These are phyloP conservation scores for Tricholaema leucomelas DNA, from an alignment of 2,113 vertebrate genomes.

Conservation along the genomic window DNA sequence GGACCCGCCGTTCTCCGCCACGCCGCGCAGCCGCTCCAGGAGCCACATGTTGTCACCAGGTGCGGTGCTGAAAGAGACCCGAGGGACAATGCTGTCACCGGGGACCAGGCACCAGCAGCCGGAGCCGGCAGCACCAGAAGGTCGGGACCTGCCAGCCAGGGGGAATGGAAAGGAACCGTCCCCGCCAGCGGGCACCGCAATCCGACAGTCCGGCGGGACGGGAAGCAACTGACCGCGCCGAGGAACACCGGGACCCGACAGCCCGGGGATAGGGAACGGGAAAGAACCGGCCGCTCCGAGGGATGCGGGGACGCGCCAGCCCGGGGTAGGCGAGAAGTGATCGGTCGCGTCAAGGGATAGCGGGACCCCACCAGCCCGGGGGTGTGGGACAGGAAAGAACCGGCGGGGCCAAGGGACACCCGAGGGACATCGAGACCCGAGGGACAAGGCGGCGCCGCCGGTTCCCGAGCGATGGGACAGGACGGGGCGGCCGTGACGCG, in stretches of 20 bases:
- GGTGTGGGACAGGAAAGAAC: background rate
- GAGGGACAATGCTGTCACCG: background rate
- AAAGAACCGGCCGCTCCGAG: background rate
- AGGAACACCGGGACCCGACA: background rate
- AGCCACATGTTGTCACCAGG: conserved; percentile 85
- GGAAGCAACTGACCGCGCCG: background rate
- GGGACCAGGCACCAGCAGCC: background rate
- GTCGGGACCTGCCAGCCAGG: background rate
- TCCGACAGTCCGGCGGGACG: background rate
- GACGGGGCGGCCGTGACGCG: background rate
- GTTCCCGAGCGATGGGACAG: background rate
- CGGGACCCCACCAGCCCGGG: background rate
- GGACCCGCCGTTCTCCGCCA: conserved; percentile 81
- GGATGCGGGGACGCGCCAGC: background rate
- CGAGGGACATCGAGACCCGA: background rate
- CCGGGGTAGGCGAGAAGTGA: background rate
- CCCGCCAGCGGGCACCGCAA: background rate
- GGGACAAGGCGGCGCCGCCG: background rate
- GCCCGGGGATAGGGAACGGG: background rate
- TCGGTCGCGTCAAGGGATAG: background rate
- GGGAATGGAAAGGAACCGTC: background rate
- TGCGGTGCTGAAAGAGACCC: background rate
- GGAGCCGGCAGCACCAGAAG: background rate
- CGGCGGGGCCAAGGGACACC: background rate
- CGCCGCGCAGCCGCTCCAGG: conserved; percentile 90